Percentiles rank a stretch among this genome's conserved stretches.
Conservation (phyloP, 23 tunicate genomes). For the Clavelina lepadiformis region DNA sequence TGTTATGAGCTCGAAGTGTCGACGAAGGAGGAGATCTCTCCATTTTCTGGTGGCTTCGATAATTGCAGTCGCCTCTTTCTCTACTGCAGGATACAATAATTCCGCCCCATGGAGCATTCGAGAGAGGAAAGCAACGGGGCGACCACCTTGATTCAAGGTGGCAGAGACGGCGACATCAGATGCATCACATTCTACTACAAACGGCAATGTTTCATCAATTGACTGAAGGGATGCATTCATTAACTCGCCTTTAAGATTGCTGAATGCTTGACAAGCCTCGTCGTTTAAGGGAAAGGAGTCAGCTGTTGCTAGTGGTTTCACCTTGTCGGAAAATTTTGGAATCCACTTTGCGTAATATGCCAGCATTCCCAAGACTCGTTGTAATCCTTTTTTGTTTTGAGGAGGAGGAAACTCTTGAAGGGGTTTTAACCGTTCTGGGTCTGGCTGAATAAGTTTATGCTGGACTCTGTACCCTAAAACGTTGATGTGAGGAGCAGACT, state of each 20-base stretch:
- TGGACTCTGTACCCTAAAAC: constrained; percentile 4
- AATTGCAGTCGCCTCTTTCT: constrained; percentile 19
- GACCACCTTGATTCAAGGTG: constrained; percentile 8
- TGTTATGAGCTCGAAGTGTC: constrained; percentile 5
- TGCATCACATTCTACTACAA: constrained; percentile 16
- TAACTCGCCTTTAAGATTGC: neutral
- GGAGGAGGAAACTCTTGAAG: constrained; percentile 13
- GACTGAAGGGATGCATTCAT: constrained; percentile 1
- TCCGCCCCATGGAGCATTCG: neutral
- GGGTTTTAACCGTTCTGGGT: constrained; percentile 22
- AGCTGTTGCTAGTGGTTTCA: constrained; percentile 1
- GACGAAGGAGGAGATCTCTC: constrained; percentile 7
- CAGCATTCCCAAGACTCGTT: constrained; percentile 16
- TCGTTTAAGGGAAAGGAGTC: constrained; percentile 4
- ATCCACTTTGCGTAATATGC: constrained; percentile 9
- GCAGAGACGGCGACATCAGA: constrained; percentile 21
- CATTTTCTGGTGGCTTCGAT: constrained; percentile 22
- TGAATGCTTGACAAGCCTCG: constrained; percentile 5
- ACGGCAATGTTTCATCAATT: constrained; percentile 11
- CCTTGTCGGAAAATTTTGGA: constrained; percentile 11
- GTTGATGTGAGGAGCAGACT: neutral
- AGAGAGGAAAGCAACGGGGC: constrained; percentile 23
- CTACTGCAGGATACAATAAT: neutral
- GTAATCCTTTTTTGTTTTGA: constrained; percentile 5
- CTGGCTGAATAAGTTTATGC: neutral